Evolutionary conservation across 1,140 invertebrate species (phyloP), one percentile per base, ranked within the genome.

Genomic region (Polypedilum pembai): DNA sequence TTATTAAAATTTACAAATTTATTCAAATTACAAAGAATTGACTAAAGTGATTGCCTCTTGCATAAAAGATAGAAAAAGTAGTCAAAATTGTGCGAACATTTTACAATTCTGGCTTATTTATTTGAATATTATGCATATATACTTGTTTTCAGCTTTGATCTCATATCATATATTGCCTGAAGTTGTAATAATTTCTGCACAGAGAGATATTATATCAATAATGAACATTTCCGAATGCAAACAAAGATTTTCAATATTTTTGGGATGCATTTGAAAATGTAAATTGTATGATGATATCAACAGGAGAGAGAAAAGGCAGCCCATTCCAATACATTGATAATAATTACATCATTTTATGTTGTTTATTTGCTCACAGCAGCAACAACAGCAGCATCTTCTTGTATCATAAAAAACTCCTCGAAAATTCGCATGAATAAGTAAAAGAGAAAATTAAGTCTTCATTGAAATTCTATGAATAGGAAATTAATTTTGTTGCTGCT

Each of bases 401-500:
- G 45, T 12, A n/a, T 56, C 45, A 4, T 33, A 33, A 33, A 33
- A 33, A 33, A 33, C 45, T 56, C 45, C 45, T 56, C 12, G 45
- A 56, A 56, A 69, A 69, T 20, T 1, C 65, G 17, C 17, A 20
- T 69, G 65, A 69, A 69, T 69, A 69, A 69, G 20, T 69, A 69
- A 69, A 69, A 21, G 20, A 69, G 18, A 69, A 69, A 69, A 69
- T 69, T 69, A 69, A 69, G 65, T 20, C 20, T 21, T 69, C 65
- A 69, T 69, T 69, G 65, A 69, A 69, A 69, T 69, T 69, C 65
- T 20, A 69, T 69, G 65, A 69, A 69, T 69, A 21, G 17, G 20
- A 69, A 69, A 69, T 69, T 69, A 69, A 69, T 69, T 69, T 69
- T 21, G 65, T 12, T 33, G 45, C n/a, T 56, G 45, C 45, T 56